phyloP scores from a whole-genome alignment of 2,113 vertebrate species.

The Paratilapia polleni region DNA sequence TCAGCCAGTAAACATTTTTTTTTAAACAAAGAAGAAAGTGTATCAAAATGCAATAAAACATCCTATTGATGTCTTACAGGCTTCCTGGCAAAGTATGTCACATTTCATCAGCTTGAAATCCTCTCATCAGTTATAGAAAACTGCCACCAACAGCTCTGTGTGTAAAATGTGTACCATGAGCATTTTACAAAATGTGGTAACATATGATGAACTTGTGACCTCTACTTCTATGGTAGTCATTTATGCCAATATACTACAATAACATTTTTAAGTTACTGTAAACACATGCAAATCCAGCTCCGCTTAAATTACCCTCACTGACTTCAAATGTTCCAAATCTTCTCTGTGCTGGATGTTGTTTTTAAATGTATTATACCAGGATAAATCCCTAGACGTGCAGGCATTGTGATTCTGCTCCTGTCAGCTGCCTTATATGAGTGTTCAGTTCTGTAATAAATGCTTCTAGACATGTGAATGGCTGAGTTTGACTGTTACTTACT shows the following conservation, averaged over 20 bases:
- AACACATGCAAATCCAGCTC: background rate
- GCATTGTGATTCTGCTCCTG: background rate
- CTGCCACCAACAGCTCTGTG: background rate
- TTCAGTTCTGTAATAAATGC: background rate
- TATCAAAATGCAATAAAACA: background rate
- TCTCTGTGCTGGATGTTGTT: constrained; percentile 1
- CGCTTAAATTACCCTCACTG: background rate
- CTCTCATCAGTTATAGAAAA: background rate
- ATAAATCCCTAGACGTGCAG: background rate
- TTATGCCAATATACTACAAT: background rate
- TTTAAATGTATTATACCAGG: background rate
- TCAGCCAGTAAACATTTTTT: background rate
- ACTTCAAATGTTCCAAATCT: background rate
- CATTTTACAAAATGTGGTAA: too few species aligned
- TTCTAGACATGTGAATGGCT: background rate
- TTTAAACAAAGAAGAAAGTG: background rate
- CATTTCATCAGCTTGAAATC: background rate
- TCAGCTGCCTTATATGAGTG: background rate
- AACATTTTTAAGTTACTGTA: background rate
- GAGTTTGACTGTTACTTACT: constrained; percentile 79
- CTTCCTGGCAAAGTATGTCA: background rate
- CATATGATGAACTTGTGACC: too few species aligned
- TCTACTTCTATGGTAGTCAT: too few species aligned
- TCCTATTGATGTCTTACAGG: background rate
- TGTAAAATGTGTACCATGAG: too few species aligned